phyloP scores from a whole-genome alignment of 2,797 vertebrate species.

The Pogoniulus pusillus region DNA sequence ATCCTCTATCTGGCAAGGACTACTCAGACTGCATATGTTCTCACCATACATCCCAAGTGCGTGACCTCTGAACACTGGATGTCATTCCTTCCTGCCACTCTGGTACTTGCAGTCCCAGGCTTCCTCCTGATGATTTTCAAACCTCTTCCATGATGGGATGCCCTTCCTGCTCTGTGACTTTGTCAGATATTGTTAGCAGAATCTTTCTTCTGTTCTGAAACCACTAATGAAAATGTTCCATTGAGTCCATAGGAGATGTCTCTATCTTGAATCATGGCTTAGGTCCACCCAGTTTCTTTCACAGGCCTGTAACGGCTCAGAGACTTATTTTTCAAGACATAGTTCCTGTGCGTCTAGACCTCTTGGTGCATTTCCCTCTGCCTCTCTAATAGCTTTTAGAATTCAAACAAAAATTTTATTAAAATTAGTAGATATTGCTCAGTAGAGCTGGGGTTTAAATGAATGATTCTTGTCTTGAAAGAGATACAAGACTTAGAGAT shows the following conservation, averaged over 20 bases:
- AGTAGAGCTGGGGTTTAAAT: neutral
- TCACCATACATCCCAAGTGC: fast-evolving
- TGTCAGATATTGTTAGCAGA: neutral
- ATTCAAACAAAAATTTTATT: neutral
- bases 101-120: neutral
- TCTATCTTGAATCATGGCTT: too few species aligned
- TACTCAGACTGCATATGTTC: neutral
- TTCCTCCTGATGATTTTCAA: neutral
- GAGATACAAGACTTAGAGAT: neutral
- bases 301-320: neutral
- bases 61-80: neutral
- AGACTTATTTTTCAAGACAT: neutral
- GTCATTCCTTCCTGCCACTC: neutral
- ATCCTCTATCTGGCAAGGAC: neutral
- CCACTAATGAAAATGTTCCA: neutral
- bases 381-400: neutral
- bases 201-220: neutral
- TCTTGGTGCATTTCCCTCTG: neutral
- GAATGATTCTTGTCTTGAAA: neutral
- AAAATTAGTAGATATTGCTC: neutral
- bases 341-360: neutral
- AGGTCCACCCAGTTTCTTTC: neutral
- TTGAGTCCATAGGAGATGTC: neutral
- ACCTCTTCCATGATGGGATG: neutral
- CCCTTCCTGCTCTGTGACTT: neutral